Base-by-base conservation (phyloP, 2,113 vertebrate genomes). In the Pseudonaja textilis region DNA sequence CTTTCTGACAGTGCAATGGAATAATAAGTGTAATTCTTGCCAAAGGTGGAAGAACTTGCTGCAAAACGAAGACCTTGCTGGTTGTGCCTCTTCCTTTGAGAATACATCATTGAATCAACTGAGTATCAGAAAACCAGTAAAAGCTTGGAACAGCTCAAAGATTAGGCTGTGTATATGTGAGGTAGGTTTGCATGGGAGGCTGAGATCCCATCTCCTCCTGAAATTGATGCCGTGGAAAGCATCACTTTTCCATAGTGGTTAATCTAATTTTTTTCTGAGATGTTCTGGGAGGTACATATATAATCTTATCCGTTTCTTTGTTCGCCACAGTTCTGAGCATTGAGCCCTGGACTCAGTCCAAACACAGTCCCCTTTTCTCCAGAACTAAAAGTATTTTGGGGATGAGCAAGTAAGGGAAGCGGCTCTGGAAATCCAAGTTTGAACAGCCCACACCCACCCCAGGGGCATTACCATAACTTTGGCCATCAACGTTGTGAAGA, bases 1-100 rank as follows among this genome's bases (percentile, higher is more conserved):
- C 20, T 47, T 89, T 88, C 86, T 26, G 55, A 29, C 34, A 93
- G 59, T 25, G 56, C 69, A 61, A 93, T 93, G 88, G 88, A 93
- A 86, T 90, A 50, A 50, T 45, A 64, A 29, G 61, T 64, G 61
- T 14, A 64, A n/a, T n/a, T 64, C 29, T 14, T n/a, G 29, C 42
- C 34, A 86, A 90, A 64, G 81, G 56, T 61, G 92, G 89, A 55
- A 61, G 88, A 54, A 74, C 5, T 39, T 88, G 57, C 57, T 42
- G n/a, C 20, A 11, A 92, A 92, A 50, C 4, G 22, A 42, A 25
- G 34, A 39, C 4, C 14, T 59, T 45, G 54, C 3, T 0, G 6
- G 3, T 29, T 20, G 87, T 56, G 61, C 29, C 39, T 56, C 55
- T 86, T 90, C 74, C 45, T 47, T 16, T 47, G 87, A 29, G 56